Evolutionary conservation across 2,797 vertebrate genomes (phyloP).

Genomic region (Knipowitschia caucasica): DNA sequence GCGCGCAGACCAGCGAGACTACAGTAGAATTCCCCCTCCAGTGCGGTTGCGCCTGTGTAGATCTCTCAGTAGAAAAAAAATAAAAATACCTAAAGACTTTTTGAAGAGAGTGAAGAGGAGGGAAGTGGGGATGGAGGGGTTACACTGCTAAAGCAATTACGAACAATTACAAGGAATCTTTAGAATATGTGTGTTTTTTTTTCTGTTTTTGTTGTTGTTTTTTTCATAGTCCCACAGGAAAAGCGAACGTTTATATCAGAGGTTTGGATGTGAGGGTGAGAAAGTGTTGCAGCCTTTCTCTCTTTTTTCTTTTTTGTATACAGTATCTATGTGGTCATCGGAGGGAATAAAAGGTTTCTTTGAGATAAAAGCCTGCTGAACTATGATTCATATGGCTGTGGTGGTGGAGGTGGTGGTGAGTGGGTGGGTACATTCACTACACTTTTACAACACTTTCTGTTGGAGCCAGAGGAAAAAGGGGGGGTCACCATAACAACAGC

Average conservation of each 20-base stretch:
- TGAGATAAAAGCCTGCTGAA: slow-evolving; percentile 34
- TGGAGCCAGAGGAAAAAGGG: slow-evolving; percentile 24
- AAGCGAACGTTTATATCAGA: slow-evolving; percentile 18
- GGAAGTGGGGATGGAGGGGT: slow-evolving; percentile 71
- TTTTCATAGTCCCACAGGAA: slow-evolving; percentile 9
- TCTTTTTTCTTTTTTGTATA: slow-evolving; percentile 10
- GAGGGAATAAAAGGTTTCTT: slow-evolving; percentile 36
- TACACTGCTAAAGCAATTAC: slow-evolving; percentile 68
- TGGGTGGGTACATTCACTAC: slow-evolving; percentile 63
- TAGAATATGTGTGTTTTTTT: slow-evolving; percentile 51
- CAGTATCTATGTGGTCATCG: slow-evolving; percentile 1
- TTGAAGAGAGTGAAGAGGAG: slow-evolving; percentile 77
- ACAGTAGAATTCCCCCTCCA: slow-evolving; percentile 64
- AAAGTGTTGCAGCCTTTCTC: slow-evolving; percentile 4
- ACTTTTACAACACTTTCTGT: slow-evolving; percentile 18
- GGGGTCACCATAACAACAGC: slow-evolving; percentile 9
- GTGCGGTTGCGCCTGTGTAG: slow-evolving; percentile 72
- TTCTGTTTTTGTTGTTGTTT: no score
- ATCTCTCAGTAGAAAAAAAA: slow-evolving; percentile 65
- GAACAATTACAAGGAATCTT: slow-evolving; percentile 64
- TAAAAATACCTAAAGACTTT: slow-evolving; percentile 77
- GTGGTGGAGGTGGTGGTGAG: slow-evolving; percentile 53
- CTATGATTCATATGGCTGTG: slow-evolving; percentile 57
- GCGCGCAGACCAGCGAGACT: slow-evolving; percentile 70
- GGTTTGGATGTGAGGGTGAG: slow-evolving; percentile 13